These are phyloP conservation scores for Dendrolimus houi DNA, from an alignment of 2,888 invertebrate species.

Conservation along the genomic window DNA sequence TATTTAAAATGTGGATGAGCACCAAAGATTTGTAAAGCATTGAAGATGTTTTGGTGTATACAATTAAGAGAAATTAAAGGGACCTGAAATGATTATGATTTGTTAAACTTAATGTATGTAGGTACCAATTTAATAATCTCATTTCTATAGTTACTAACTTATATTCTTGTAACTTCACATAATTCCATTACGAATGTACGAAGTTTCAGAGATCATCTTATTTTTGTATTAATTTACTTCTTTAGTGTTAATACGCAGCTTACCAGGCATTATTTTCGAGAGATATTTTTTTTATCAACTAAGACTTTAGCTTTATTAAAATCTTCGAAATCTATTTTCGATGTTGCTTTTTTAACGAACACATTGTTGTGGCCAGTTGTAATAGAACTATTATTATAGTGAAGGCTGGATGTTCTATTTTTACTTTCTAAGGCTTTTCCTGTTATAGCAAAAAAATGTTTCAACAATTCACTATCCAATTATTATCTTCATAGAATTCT, in stretches of 20 bases:
- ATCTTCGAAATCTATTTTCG: slow-evolving; percentile 41
- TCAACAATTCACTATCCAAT: too few species aligned
- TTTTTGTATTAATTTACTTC: slow-evolving; percentile 58
- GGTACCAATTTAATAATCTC: slow-evolving; percentile 73
- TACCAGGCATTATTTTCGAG: slow-evolving; percentile 36
- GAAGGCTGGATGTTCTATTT: slow-evolving; percentile 47
- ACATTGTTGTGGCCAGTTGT: slow-evolving; percentile 70
- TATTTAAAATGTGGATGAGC: slow-evolving; percentile 68
- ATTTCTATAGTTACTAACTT: slow-evolving; percentile 59
- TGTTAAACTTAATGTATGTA: slow-evolving; percentile 64
- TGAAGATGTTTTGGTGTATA: slow-evolving; percentile 68
- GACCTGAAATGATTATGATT: slow-evolving; percentile 73
- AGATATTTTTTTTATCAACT: slow-evolving; percentile 13
- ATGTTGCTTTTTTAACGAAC: slow-evolving; percentile 29
- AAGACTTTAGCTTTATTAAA: slow-evolving; percentile 15
- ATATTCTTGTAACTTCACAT: slow-evolving; percentile 33
- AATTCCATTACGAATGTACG: slow-evolving; percentile 20
- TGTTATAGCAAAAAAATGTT: slow-evolving; percentile 14
- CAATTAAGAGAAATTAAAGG: slow-evolving; percentile 73
- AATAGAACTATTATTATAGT: slow-evolving; percentile 58
- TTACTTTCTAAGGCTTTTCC: slow-evolving; percentile 35
- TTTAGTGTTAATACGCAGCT: slow-evolving; percentile 52
- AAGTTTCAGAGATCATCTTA: slow-evolving; percentile 48
- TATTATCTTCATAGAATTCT: too few species aligned
- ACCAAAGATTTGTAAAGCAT: slow-evolving; percentile 73